These are phyloP conservation scores for Porites australiensis DNA, from an alignment of 64 coral and sea anemone species.

Conservation along the genomic window DNA sequence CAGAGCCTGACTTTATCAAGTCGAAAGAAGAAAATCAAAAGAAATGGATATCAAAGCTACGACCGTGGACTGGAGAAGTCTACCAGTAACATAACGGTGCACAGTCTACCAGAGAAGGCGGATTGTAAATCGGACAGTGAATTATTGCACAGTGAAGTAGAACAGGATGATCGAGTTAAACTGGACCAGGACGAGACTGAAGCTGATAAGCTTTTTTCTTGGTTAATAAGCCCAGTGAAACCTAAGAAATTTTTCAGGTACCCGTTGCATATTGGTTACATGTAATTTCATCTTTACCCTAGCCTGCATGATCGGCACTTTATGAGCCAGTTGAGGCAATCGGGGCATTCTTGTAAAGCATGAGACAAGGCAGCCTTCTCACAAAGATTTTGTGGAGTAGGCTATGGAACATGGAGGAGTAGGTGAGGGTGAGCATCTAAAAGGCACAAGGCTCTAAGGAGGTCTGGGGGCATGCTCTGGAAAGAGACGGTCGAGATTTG, in stretches of 20 bases:
- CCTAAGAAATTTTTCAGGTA: slow-evolving; percentile 99
- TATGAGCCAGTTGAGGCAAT: too few species aligned
- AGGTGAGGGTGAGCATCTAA: too few species aligned
- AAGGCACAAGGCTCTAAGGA: too few species aligned
- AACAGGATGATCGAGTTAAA: neutral
- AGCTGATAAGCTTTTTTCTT: slow-evolving; percentile 85
- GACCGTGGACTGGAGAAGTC: slow-evolving; percentile 29
- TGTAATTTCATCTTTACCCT: too few species aligned
- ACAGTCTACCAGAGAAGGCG: slow-evolving; percentile 2
- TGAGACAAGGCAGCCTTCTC: too few species aligned
- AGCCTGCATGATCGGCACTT: too few species aligned
- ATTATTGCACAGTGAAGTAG: neutral
- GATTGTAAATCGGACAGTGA: slow-evolving; percentile 17
- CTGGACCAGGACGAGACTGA: slow-evolving; percentile 70
- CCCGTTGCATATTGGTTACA: neutral
- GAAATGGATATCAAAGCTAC: slow-evolving; percentile 64
- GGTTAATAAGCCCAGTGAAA: slow-evolving; percentile 96
- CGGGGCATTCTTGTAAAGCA: too few species aligned
- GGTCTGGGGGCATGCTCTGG: too few species aligned
- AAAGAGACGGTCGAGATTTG: too few species aligned
- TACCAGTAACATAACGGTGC: neutral
- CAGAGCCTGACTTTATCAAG: slow-evolving; percentile 84
- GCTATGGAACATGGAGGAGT: too few species aligned
- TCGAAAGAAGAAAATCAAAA: slow-evolving; percentile 72
- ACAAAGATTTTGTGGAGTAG: too few species aligned